phyloP scores from a whole-genome alignment of 2,797 vertebrate species.

The Alauda arvensis region DNA sequence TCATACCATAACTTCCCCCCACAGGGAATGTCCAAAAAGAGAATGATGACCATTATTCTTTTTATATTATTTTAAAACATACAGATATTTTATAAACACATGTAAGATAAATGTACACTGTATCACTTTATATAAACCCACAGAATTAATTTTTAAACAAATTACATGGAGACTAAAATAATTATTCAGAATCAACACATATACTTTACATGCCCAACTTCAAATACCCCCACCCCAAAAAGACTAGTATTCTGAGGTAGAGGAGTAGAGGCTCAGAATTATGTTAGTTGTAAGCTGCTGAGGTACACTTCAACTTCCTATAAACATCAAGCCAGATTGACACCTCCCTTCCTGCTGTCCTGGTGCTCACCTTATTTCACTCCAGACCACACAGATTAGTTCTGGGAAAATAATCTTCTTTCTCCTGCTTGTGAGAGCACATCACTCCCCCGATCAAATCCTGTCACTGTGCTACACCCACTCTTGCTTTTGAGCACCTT shows the following conservation, averaged over 20 bases:
- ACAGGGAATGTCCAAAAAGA: not conserved
- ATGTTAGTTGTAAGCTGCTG: not conserved
- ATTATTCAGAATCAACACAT: not conserved
- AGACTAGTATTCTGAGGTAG: not conserved
- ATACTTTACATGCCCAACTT: not conserved
- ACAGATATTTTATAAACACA: not conserved
- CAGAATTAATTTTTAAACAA: not conserved
- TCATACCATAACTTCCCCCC: not conserved
- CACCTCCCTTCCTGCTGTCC: not conserved
- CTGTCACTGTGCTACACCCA: not conserved
- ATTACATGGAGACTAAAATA: not conserved
- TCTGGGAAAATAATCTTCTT: conserved; percentile 19
- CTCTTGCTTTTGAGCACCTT: not conserved
- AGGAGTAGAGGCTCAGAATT: not conserved
- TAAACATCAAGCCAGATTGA: not conserved
- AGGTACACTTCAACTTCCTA: not conserved
- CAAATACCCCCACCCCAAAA: not conserved
- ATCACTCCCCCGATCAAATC: not conserved
- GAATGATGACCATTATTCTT: not conserved
- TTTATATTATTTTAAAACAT: not conserved
- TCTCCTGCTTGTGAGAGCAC: not conserved
- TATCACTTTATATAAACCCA: not conserved
- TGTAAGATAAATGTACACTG: not conserved
- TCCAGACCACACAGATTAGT: not conserved
- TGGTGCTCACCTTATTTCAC: not conserved